A percentile compares a stretch with the other conserved stretches of the same genome.
Evolutionary conservation across 2,113 vertebrate species (phyloP).

Genomic region (Coptodon rendalli): DNA sequence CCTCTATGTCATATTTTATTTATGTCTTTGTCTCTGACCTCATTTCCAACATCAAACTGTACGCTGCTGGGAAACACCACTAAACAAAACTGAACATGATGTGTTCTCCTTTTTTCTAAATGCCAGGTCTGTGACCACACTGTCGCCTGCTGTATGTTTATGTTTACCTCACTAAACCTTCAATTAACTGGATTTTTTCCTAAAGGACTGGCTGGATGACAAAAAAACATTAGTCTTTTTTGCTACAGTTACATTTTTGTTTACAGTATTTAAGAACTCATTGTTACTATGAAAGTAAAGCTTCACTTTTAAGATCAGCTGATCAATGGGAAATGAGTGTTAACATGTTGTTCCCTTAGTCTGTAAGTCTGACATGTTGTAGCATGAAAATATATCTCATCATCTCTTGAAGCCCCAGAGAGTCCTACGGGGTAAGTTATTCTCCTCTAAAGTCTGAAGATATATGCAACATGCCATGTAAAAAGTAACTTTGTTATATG

Average conservation of each 20-base stretch:
- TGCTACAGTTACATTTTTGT: background rate
- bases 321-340: background rate
- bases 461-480: background rate
- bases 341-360: background rate
- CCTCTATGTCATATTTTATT: background rate
- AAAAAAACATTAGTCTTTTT: background rate
- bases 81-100: background rate
- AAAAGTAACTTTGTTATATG: background rate
- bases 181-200: background rate
- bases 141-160: background rate
- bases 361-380: background rate
- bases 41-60: background rate
- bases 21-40: background rate
- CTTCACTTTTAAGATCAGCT: background rate
- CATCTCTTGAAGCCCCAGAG: background rate
- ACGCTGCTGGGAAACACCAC: background rate
- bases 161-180: slow-evolving; percentile 16
- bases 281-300: background rate
- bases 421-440: background rate
- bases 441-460: background rate
- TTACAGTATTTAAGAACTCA: background rate
- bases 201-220: background rate
- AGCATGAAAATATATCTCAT: background rate
- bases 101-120: background rate
- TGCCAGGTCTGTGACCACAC: background rate